Evolutionary conservation across 2,113 vertebrate genomes (phyloP), one percentile per base, ranked within the genome.

Genomic region (Cheilinus undulatus): DNA sequence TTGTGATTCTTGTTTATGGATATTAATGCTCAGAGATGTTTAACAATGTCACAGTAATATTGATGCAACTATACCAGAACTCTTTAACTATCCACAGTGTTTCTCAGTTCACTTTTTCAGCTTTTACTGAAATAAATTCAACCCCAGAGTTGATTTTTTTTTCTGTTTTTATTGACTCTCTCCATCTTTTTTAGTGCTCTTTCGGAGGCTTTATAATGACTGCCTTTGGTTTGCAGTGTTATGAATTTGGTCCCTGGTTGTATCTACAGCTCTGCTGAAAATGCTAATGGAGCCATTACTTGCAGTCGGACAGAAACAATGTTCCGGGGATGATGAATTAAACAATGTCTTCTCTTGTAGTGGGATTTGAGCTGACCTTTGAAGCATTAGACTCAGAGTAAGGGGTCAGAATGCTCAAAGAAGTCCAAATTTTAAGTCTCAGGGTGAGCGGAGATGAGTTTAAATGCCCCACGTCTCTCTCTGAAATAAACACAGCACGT

Each of bases 211-310:
- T 63, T 17, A 59, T 68, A 58, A 74, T 49, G 32, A 38, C 50
- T 62, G 9, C 43, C 40, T 28, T 42, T 63, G 14, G 12, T 43
- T 78, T 42, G 6, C 56, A 17, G 12, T 53, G 70, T 69, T 42
- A 45, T 70, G 56, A 71, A 49, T 67, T 32, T 43, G 56, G 23
- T 78, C 69, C 70, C 48, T 58, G 60, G 62, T 59, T 70, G 30
- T 54, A 65, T 53, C 43, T 20, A 32, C 14, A 12, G 52, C 45
- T 62, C 67, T 53, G 58, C 56, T 72, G 54, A 77, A 89, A 85
- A 86, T 80, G 73, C 78, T 82, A 84, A 86, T 80, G 32, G 28
- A 58, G 60, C 76, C 68, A 86, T 89, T 82, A 84, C 62, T 73
- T 74, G 63, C 62, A 61, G 73, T 69, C 65, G 40, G 59, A 82